Percentiles rank a stretch among this genome's conserved stretches.
phyloP scores from a whole-genome alignment of 2,113 vertebrate species.

The Ptyas mucosa region DNA sequence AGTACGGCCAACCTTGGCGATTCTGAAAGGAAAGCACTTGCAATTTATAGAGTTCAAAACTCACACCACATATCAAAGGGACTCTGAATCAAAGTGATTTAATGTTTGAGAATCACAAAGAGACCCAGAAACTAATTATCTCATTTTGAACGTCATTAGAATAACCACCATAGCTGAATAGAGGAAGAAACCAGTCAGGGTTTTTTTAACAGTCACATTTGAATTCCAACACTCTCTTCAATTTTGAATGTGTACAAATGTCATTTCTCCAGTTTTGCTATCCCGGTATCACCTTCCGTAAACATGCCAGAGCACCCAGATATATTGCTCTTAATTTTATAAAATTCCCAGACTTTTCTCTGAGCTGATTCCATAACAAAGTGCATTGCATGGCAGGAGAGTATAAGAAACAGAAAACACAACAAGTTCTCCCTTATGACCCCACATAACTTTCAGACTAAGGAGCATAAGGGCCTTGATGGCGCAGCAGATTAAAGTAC shows the following conservation, averaged over 20 bases:
- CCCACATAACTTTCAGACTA: too few relatives aligned
- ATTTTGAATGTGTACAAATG: background rate
- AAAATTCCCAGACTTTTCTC: background rate
- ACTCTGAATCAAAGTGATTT: background rate
- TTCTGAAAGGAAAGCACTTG: background rate
- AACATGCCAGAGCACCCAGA: background rate
- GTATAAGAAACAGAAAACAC: background rate
- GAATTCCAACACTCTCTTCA: background rate
- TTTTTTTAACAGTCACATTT: background rate
- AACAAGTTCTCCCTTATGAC: background rate
- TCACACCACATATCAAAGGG: background rate
- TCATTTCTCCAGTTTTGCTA: background rate
- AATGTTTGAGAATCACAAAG: background rate
- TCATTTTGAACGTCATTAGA: background rate
- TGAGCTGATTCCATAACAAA: background rate
- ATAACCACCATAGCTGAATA: background rate
- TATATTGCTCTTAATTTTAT: background rate
- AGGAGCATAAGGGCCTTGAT: too few relatives aligned
- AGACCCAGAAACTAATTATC: background rate
- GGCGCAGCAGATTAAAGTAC: too few relatives aligned
- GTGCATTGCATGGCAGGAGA: background rate
- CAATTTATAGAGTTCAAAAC: background rate
- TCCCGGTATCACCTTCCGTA: background rate
- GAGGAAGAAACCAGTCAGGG: background rate
- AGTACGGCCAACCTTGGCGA: background rate